Evolutionary conservation across 2,888 invertebrate genomes (phyloP), one percentile per base, ranked within the genome.

Genomic region (Dilophus febrilis): DNA sequence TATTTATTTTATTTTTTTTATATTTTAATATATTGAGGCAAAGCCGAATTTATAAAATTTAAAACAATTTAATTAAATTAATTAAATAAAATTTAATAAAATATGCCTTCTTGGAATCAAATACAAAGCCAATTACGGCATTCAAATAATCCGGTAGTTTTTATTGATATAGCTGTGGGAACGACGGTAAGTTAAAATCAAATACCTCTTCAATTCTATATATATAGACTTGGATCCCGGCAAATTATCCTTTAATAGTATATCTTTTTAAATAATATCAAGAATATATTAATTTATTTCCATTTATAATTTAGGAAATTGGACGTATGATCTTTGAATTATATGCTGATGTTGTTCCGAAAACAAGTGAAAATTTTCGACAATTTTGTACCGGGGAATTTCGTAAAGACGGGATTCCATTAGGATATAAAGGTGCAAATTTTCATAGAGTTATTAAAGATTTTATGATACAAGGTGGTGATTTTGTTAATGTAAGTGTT

Each of bases 401-500:
- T 56, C 74, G 86, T 53, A 85, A 83, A 56, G 97, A 98, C 65
- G 92, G 92, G 11, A 90, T 95, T 1, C 92, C 98, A 1, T 71
- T 91, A 37, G 97, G 97, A 1, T 99, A 83, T 59, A 99, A 98
- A 65, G 91, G 90, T 37, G 85, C 88, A 2, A 82, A 84, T 53
- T 98, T 99, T 60, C 98, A 99, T 59, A 71, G 97, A 59, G 94
- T 98, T 26, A 98, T 98, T 49, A 98, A 98, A 64, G 98, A 99
- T 64, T 99, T 99, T 56, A 99, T 99, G 98, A 94, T 98, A 49
- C 98, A 99, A 69, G 97, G 97, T 32, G 98, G 98, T 27, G 98
- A 99, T 64, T 98, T 98, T 69, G 90, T 98, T 0, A 97, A 95
- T 69, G 91, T 90, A 70, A 70, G 77, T 67, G 40, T 32, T 26